phyloP scores from a whole-genome alignment of 2,113 vertebrate species.

The Caranx ignobilis region DNA sequence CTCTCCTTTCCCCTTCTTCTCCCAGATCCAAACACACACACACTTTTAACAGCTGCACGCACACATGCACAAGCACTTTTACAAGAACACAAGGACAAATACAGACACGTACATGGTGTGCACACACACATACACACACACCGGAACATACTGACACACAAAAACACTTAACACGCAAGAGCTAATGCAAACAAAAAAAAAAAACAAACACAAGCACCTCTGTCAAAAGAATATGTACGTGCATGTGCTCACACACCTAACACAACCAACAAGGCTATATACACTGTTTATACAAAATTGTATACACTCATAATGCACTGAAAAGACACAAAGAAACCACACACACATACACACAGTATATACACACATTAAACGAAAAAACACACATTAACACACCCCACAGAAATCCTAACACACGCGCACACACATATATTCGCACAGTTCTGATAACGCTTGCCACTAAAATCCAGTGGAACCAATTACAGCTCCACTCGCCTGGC shows the following conservation, averaged over 20 bases:
- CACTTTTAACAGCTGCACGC: slow-evolving; percentile 1
- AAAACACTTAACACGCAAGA: neutral
- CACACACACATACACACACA: slow-evolving; percentile 7
- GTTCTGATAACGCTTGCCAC: slow-evolving; percentile 61
- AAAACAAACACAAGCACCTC: slow-evolving; percentile 23
- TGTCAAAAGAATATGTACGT: neutral
- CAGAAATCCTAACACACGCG: slow-evolving; percentile 8
- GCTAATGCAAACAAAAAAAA: slow-evolving; percentile 10
- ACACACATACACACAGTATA: neutral
- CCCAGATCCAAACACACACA: neutral
- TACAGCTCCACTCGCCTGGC: slow-evolving; percentile 53
- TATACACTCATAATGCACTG: slow-evolving; percentile 10
- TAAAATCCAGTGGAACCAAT: slow-evolving; percentile 76
- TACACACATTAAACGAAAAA: neutral
- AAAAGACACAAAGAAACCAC: slow-evolving; percentile 20
- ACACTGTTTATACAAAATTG: slow-evolving; percentile 21
- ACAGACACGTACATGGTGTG: neutral
- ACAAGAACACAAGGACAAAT: slow-evolving; percentile 43
- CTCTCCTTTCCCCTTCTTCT: slow-evolving; percentile 25
- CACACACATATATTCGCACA: slow-evolving; percentile 18
- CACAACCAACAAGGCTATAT: slow-evolving; percentile 14
- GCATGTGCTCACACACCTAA: slow-evolving; percentile 5
- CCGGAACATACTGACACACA: slow-evolving; percentile 11
- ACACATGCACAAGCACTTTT: slow-evolving; percentile 5
- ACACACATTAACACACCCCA: slow-evolving; percentile 20